Evolutionary conservation across 2,888 invertebrate species (phyloP).

Genomic region (Phortica okadai): DNA sequence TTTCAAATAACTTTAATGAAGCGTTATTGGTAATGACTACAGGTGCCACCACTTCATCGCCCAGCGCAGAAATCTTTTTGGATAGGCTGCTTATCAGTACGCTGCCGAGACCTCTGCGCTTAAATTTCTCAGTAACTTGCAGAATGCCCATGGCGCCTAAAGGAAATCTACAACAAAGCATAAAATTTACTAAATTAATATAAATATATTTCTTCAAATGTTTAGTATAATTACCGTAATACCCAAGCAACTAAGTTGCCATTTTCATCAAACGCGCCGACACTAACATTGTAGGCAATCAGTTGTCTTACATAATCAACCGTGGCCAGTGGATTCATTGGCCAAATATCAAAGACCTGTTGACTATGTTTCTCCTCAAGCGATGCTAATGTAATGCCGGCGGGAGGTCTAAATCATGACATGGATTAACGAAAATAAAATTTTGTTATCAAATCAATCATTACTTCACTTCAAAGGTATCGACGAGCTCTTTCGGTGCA

Average conservation of each 20-base stretch:
- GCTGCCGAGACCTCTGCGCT: slow-evolving; percentile 46
- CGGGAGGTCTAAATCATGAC: slow-evolving; percentile 53
- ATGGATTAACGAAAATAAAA: no score
- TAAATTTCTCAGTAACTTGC: slow-evolving; percentile 45
- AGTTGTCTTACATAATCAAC: slow-evolving; percentile 54
- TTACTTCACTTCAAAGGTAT: background rate
- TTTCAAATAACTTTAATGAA: slow-evolving; percentile 49
- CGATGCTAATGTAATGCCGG: slow-evolving; percentile 51
- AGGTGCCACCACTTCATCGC: slow-evolving; percentile 44
- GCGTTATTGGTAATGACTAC: slow-evolving; percentile 42
- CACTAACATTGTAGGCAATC: slow-evolving; percentile 59
- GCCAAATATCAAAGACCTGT: slow-evolving; percentile 63
- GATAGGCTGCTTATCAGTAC: slow-evolving; percentile 44
- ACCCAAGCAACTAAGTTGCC: slow-evolving; percentile 71
- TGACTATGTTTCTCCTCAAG: slow-evolving; percentile 54
- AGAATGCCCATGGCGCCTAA: slow-evolving; percentile 47
- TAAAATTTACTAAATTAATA: background rate
- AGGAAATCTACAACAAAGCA: slow-evolving; percentile 29
- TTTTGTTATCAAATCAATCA: no score
- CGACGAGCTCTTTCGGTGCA: background rate
- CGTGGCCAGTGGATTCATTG: slow-evolving; percentile 57
- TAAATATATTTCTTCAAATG: background rate
- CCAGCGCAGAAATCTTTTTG: slow-evolving; percentile 40
- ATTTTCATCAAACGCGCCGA: slow-evolving; percentile 61
- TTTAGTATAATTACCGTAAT: slow-evolving; percentile 53